Base-by-base conservation (phyloP, 2,113 vertebrate species). In the Ivindomyrus marchei region DNA sequence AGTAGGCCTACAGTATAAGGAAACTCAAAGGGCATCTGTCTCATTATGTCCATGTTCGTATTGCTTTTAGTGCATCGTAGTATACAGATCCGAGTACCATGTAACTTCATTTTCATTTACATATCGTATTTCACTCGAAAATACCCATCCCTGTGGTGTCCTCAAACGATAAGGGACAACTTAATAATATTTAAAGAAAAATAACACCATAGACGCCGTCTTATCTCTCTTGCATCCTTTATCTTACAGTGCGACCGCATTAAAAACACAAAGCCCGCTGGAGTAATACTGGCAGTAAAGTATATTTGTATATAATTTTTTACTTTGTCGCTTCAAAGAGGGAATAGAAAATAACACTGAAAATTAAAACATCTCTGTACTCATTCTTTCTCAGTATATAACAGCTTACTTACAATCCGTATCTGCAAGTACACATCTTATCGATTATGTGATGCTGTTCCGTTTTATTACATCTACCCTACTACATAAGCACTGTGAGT, bases 111-210 rank as follows among this genome's bases (percentile, higher is more conserved):
- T 31, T 56, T 52, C 31, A 87, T 87, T 49, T 85, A 36, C 49
- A 58, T 85, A 62, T 62, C 21, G 84, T 84, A 31, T 62, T 89
- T 85, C 19, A 58, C 36, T 85, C 74, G 80, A n/a, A 24, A 85
- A 24, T 24, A 39, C 56, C n/a, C 53, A 46, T 39, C 24, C 24
- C 3, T 7, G 13, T 47, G 80, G 27, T 85, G 89, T 47, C 17
- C 27, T 27, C 19, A 45, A 89, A 1, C 36, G 89, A 89, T 89
- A 89, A 85, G 53, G 31, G 47, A 52, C 27, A 62, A 31, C n/a
- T 58, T 89, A 52, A 89, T 89, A 89, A 85, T 89, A 89, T 85
- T 56, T 89, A 89, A 89, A 27, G 88, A 89, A 50, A 89, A 89
- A 83, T 89, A 50, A 89, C 70, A 89, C 56, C 50, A 89, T 36